Percentiles rank a stretch among this genome's conserved stretches.
These are phyloP conservation scores for Spilarctia lutea DNA, from an alignment of 2,888 invertebrate genomes.

Conservation along the genomic window DNA sequence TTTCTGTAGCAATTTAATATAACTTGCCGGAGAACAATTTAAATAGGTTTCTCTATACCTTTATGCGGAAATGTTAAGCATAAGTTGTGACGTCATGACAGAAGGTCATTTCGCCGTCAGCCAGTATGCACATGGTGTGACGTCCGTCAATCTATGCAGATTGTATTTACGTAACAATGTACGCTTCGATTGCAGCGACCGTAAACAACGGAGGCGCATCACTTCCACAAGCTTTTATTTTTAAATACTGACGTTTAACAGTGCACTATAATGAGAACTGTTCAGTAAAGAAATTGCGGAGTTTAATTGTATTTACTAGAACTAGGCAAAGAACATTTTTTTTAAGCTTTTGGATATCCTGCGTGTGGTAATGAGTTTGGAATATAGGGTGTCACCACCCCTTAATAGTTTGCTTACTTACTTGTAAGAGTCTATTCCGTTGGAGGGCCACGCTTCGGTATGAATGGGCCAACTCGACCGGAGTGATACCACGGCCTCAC, in stretches of 20 bases:
- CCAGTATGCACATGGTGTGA: conserved; percentile 35
- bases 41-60: conserved; percentile 14
- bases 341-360: neutral
- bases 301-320: neutral
- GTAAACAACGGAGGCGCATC: neutral
- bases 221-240: neutral
- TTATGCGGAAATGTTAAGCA: conserved; percentile 41
- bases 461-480: too few relatives aligned
- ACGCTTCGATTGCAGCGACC: conserved; percentile 6
- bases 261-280: neutral
- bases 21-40: conserved; percentile 35
- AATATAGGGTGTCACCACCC: too few relatives aligned
- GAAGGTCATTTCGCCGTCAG: conserved; percentile 46
- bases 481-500: too few relatives aligned
- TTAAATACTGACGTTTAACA: neutral
- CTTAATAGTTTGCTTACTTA: too few relatives aligned
- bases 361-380: too few relatives aligned
- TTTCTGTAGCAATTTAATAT: conserved; percentile 5
- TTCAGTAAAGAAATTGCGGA: neutral
- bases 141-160: conserved; percentile 44
- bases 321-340: neutral
- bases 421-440: too few relatives aligned
- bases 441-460: too few relatives aligned
- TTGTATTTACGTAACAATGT: conserved; percentile 46
- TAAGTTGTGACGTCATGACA: conserved; percentile 35